Evolutionary conservation across 1,140 invertebrate species (phyloP), one percentile per base, ranked within the genome.

Genomic region (Cepaea nemoralis): DNA sequence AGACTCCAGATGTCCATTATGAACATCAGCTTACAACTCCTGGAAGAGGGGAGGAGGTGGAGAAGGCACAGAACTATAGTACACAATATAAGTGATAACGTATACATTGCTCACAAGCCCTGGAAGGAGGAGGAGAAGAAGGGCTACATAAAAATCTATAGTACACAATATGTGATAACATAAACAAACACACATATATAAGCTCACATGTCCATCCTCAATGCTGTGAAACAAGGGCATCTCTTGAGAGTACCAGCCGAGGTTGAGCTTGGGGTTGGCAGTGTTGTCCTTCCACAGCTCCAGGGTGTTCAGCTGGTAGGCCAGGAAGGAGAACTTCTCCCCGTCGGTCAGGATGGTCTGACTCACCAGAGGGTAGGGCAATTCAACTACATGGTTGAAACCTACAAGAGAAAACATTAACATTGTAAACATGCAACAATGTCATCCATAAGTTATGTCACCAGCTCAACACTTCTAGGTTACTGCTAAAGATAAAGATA

Each of bases 221-320:
- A 97, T 93, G 39, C 91, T 91, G 48, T 96, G 95, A 91, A 94
- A 98, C 0, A 99, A 91, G 83, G 95, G 93, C 82, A 94, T 86
- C 24, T 94, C 92, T 40, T 93, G 91, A 24, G 94, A 95, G n/a
- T 93, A 93, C 94, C 95, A 97, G 85, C 96, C 97, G 55, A 97
- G 88, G 91, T 98, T 98, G 45, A 93, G 92, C 83, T 93, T 93
- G 0, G 93, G 91, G 92, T 97, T 97, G 37, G 91, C 91, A 63
- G 93, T 91, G 37, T 93, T 87, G 84, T 94, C 83, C 39, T 90
- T 87, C 88, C 94, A 92, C 73, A 96, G 86, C 19, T 94, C 87
- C 63, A 94, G 93, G 0, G 96, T 98, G 89, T 98, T 98, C 39
- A 98, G 88, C 91, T 98, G 97, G 89, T 98, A 98, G 12, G 94